Base-by-base conservation (phyloP, 2,797 vertebrate species). In the Clangula hyemalis region DNA sequence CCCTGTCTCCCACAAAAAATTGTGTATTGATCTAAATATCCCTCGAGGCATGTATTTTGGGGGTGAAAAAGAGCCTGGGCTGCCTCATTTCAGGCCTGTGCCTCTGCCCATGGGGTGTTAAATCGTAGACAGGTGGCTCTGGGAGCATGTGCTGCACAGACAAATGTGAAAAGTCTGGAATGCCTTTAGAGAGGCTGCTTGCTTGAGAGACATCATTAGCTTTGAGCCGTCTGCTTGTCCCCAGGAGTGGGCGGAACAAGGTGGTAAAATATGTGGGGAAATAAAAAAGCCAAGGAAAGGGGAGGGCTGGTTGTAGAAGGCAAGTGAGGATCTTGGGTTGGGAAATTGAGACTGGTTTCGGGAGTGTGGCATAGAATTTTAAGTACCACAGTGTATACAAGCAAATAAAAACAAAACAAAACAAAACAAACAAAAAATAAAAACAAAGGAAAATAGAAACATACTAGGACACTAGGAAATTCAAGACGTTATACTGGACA, bases 111-210 rank as follows among this genome's bases (percentile, higher is more conserved):
- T 30, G 32, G 36, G 15, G 34, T 89, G 62, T 10, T 78, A 54
- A 65, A n/a, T 30, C 69, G 69, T 72, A 85, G 58, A 34, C 1
- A 4, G 36, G 41, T 91, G 74, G 39, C 54, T 68, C 53, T 89
- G 75, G 72, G 36, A 92, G 30, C 66, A 53, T 25, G 34, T 28
- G n/a, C 78, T 89, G 34, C 65, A 57, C 82, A 75, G 62, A 86
- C 54, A 76, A 87, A 93, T 18, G 65, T 80, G 81, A 47, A 84
- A 95, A 89, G 72, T 30, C 8, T 75, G 57, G 81, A 87, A 75
- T 80, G 65, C 27, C 56, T 94, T 74, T 64, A 74, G 87, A 92
- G 80, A 94, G 89, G 93, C 96, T 97, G 96, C 95, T 97, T 96
- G 93, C 80, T 78, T 96, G 95, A 74, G 71, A 88, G 74, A 57